Evolutionary conservation across 2,888 invertebrate species (phyloP).

Genomic region (Pseudanteris insignis): DNA sequence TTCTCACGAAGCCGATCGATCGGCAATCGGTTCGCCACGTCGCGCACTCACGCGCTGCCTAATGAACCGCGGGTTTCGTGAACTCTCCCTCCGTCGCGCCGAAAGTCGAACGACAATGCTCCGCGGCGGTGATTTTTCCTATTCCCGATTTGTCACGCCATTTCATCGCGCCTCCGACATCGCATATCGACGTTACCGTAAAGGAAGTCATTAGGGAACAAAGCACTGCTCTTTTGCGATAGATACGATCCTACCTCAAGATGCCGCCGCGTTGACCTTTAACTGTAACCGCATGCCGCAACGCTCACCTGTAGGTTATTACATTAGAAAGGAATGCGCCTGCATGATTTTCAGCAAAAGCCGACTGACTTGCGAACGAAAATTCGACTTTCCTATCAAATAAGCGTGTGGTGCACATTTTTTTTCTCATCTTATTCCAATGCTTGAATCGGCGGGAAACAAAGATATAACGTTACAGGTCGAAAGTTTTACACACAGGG

Average conservation of each 20-base stretch:
- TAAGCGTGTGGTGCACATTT: too few relatives aligned
- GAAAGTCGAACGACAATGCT: constrained; percentile 17
- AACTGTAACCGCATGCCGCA: constrained; percentile 62
- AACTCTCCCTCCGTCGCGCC: constrained; percentile 7
- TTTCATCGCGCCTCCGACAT: constrained; percentile 34
- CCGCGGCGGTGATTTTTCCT: constrained; percentile 16
- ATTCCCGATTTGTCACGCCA: constrained; percentile 39
- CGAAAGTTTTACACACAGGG: too few relatives aligned
- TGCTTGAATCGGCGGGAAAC: too few relatives aligned
- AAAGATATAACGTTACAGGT: too few relatives aligned
- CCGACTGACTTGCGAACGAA: constrained; percentile 37
- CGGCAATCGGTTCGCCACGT: too few relatives aligned
- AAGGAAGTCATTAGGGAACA: constrained; percentile 57
- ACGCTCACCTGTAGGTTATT: constrained; percentile 51
- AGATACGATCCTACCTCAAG: constrained; percentile 50
- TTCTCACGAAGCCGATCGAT: too few relatives aligned
- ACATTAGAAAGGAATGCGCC: constrained; percentile 51
- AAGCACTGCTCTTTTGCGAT: constrained; percentile 57
- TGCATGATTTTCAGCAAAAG: constrained; percentile 47
- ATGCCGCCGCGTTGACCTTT: constrained; percentile 59
- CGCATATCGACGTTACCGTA: constrained; percentile 42
- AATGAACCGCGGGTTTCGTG: constrained; percentile 19
- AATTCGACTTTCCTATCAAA: too few relatives aligned
- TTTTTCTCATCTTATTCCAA: too few relatives aligned
- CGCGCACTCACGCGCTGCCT: constrained; percentile 1